Evolutionary conservation across 2,113 vertebrate species (phyloP), one percentile per base, ranked within the genome.

Genomic region (Lanius collurio): DNA sequence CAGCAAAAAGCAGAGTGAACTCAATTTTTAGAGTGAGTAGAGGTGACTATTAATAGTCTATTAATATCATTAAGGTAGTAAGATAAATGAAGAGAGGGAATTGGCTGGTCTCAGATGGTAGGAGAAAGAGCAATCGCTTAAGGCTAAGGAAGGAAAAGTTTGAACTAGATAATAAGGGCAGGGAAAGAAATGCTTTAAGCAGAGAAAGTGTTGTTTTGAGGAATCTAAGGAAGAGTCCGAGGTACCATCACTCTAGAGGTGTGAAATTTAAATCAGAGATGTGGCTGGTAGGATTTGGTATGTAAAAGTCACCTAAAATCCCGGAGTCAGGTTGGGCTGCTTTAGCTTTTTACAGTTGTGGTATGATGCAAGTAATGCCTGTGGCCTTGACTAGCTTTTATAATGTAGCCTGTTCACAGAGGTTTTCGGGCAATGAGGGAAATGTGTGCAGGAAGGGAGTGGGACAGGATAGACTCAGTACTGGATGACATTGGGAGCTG

Each of bases 31-130:
- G 71, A 95, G 93, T 94, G 81, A 92, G 82, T 92, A 90, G 90
- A 94, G 95, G 95, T 95, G 95, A 97, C 86, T 94, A 92, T 96
- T 85, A 90, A 82, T 78, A 87, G 52, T 84, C 92, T 97, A 96
- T 97, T 97, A 96, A 96, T 97, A 97, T 81, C 93, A 84, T 73
- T 87, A 75, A 94, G 92, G 69, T 92, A 96, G 94, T 86, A 82
- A 89, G 86, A 84, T 94, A 97, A 97, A 97, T 97, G 73, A 97
- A 92, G 92, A 70, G 80, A 96, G 96, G 95, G 96, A 97, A 97
- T 97, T 97, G 83, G 69, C 76, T 78, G 81, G 90, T 96, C 96
- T 96, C 96, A 93, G 68, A n/a, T 84, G 96, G 76, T 49, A 93
- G 86, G 79, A 94, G 90, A 94, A 86, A 77, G 82, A 85, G 89